Conservation (phyloP, 2,888 invertebrate species). For the Drosophila infuscata region DNA sequence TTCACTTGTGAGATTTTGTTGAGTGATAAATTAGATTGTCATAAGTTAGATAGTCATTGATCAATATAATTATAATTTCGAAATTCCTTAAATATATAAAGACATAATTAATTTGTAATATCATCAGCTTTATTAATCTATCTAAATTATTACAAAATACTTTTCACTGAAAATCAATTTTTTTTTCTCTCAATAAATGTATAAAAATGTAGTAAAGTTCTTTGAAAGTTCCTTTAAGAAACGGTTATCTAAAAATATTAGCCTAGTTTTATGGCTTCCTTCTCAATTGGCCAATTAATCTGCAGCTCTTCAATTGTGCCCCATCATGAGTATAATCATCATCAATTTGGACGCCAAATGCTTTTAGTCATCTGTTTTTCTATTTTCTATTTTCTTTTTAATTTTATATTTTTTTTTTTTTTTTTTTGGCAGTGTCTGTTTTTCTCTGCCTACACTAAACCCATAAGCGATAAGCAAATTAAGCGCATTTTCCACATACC, state of each 20-base stretch:
- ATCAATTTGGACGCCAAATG: conserved; percentile 61
- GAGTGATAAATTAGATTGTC: too few species aligned
- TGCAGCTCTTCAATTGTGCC: conserved; percentile 21
- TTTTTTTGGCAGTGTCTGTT: neutral
- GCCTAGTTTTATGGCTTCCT: neutral
- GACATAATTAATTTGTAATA: neutral
- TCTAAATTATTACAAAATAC: neutral
- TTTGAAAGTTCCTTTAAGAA: neutral
- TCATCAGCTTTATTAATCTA: neutral
- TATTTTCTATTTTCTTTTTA: neutral
- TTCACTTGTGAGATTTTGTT: too few species aligned
- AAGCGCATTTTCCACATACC: conserved; percentile 64
- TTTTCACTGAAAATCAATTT: too few species aligned
- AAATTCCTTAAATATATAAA: neutral
- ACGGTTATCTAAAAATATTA: neutral
- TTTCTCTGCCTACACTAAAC: conserved; percentile 7
- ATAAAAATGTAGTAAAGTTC: neutral
- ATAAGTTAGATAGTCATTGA: too few species aligned
- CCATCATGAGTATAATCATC: conserved; percentile 43
- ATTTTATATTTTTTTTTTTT: neutral
- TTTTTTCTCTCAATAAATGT: neutral
- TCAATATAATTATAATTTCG: too few species aligned
- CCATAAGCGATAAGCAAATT: conserved; percentile 59
- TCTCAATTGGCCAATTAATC: conserved; percentile 31
- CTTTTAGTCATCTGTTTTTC: conserved; percentile 77